Evolutionary conservation across 53 echinoderm and acorn worm genomes (phyloP).

Genomic region (Echinarachnius parma): DNA sequence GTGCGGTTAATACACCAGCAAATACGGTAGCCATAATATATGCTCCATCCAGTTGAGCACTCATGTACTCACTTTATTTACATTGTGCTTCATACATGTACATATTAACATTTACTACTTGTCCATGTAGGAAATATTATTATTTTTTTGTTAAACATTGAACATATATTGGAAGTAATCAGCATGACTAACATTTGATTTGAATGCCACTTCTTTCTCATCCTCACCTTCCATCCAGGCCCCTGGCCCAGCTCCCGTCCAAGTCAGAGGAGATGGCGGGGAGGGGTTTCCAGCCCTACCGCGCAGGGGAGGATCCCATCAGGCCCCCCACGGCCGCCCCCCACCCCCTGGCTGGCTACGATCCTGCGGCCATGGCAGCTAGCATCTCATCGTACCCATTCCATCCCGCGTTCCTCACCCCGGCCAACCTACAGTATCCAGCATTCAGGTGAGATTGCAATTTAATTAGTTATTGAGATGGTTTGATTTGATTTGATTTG

Average conservation of each 20-base stretch:
- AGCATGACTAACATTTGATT: no score
- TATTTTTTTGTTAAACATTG: no score
- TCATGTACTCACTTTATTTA: no score
- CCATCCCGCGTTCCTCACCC: slow-evolving; percentile 91
- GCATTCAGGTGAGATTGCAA: slow-evolving; percentile 96
- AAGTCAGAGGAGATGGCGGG: slow-evolving; percentile 68
- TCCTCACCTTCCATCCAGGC: slow-evolving; percentile 47
- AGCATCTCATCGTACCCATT: slow-evolving; percentile 86
- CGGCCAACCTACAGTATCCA: slow-evolving; percentile 81
- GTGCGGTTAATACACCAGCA: no score
- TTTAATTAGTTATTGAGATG: no score
- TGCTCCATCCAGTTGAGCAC: no score
- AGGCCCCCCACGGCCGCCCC: slow-evolving; percentile 58
- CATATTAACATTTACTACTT: no score
- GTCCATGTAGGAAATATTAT: no score
- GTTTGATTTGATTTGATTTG: no score
- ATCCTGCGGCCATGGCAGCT: slow-evolving; percentile 75
- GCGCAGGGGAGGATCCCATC: slow-evolving; percentile 75
- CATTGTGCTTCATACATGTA: no score
- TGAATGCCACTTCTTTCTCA: not conserved
- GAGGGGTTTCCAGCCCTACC: slow-evolving; percentile 95
- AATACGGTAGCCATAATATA: no score
- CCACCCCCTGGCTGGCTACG: slow-evolving; percentile 65
- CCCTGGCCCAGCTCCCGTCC: slow-evolving; percentile 69
- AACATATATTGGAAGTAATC: no score